Conservation (phyloP, 2,797 vertebrate genomes). For the Neosilurus mollespiculum region DNA sequence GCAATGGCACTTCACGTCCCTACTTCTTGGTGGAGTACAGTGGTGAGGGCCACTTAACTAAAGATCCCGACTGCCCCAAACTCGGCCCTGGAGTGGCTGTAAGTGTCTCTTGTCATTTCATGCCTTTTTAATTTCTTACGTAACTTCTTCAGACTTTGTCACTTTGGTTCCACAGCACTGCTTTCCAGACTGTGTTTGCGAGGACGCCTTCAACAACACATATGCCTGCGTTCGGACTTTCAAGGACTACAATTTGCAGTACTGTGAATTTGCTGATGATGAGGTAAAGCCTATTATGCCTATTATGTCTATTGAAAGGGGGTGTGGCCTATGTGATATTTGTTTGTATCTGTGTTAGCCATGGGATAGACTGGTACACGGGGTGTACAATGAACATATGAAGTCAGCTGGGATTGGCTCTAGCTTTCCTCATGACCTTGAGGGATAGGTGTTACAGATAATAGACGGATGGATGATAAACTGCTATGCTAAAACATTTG, state of each 20-base stretch:
- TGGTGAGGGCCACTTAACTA: constrained; percentile 68
- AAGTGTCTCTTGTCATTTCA: constrained; percentile 51
- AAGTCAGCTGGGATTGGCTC: too few species aligned
- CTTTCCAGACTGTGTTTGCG: constrained; percentile 81
- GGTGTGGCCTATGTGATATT: background rate
- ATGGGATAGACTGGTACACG: too few species aligned
- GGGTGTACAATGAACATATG: too few species aligned
- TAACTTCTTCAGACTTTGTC: background rate
- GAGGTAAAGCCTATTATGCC: constrained; percentile 66
- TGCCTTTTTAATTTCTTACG: background rate
- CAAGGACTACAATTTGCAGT: constrained; percentile 67
- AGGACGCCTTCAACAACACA: constrained; percentile 81
- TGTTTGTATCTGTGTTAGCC: too few species aligned
- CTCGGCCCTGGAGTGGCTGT: constrained; percentile 77
- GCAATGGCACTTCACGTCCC: constrained; percentile 67
- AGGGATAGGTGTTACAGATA: too few species aligned
- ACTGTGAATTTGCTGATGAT: constrained; percentile 80
- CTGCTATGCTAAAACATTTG: background rate
- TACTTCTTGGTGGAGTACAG: constrained; percentile 78
- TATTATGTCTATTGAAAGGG: background rate
- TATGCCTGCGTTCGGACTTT: constrained; percentile 79
- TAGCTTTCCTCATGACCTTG: too few species aligned
- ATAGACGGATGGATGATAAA: background rate
- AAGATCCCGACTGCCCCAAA: constrained; percentile 73
- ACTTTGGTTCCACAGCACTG: constrained; percentile 66